A percentile compares a stretch with the other conserved stretches of the same genome.
Evolutionary conservation across 2,888 invertebrate genomes (phyloP).

Genomic region (Caenorhabditis becei): DNA sequence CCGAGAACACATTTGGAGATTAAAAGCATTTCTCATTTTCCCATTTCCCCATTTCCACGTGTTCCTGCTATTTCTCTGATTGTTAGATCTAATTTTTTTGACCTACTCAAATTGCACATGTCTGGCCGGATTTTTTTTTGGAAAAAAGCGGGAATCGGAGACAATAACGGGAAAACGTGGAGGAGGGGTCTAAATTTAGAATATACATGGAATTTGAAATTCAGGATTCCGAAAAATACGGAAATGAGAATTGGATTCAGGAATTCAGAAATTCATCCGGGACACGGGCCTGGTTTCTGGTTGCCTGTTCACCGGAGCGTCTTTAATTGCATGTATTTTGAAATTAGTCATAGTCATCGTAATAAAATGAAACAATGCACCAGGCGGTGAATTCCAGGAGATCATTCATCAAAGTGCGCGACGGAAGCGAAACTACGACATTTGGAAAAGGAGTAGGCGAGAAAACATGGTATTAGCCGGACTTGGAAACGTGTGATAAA

Average conservation of each 20-base stretch:
- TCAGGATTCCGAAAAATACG: constrained; percentile 18
- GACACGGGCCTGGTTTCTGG: constrained; percentile 39
- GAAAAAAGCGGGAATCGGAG: background rate
- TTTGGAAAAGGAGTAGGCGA: constrained; percentile 13
- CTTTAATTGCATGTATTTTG: constrained; percentile 35
- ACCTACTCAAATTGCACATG: constrained; percentile 11
- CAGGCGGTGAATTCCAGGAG: constrained; percentile 13
- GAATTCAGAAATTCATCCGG: background rate
- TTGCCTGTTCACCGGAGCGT: constrained; percentile 55
- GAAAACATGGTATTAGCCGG: constrained; percentile 7
- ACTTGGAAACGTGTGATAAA: constrained; percentile 5
- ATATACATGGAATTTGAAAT: background rate
- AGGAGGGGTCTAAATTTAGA: too few species aligned
- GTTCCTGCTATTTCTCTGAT: too few species aligned
- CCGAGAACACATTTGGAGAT: constrained; percentile 5
- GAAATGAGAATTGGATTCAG: too few species aligned
- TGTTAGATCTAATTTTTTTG: background rate
- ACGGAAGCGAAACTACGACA: constrained; percentile 3
- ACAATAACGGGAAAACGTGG: background rate
- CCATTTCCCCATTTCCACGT: background rate
- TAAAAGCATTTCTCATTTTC: background rate
- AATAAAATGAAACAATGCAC: constrained; percentile 48
- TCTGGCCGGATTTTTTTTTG: background rate
- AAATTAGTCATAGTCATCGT: constrained; percentile 49
- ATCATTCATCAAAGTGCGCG: constrained; percentile 56